Base-by-base conservation (phyloP, 1,140 invertebrate genomes). In the Acromyrmex echinatior region DNA sequence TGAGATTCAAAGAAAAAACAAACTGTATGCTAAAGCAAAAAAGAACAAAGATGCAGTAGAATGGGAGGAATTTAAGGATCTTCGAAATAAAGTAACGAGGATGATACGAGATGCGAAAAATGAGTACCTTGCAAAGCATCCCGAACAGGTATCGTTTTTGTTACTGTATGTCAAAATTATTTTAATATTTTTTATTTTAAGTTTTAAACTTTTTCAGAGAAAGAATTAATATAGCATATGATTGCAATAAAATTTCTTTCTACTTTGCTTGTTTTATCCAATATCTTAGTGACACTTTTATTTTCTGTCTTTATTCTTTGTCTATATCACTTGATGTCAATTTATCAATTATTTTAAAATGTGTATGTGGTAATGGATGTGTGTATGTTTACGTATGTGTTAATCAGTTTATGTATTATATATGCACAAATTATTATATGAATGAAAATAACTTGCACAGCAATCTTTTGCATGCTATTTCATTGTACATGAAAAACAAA, bases 1-100 rank as follows among this genome's bases (percentile, higher is more conserved):
- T 90, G 96, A 96, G 92, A 96, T 96, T 87, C 93, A 95, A 89
- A 96, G 95, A 90, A 96, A 96, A 87, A 96, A 96, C 88, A 96
- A 96, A 88, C 90, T 96, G 16, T 96, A 96, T 90, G 94, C 94
- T 76, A 95, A 95, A 90, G 95, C 95, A 76, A 96, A 96, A 88
- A 95, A 96, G 77, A 96, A 95, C 79, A 96, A 96, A 88, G 93
- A 93, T 87, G 93, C 94, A 82, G 95, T 94, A 89, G 96, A 96
- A 88, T 96, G 96, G 95, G 93, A 96, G 71, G 95, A 95, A 80
- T 96, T 96, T 91, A 96, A 96, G 92, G 96, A 96, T 91, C 93
- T 96, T 49, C 91, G 95, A 63, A 96, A 96, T 81, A 96, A 96
- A 94, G 96, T 96, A 2, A 95, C 95, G n/a, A 94, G 95, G 56